Evolutionary conservation across 2,888 invertebrate species (phyloP), one percentile per base, ranked within the genome.

Genomic region (Caenorhabditis drosophilae): DNA sequence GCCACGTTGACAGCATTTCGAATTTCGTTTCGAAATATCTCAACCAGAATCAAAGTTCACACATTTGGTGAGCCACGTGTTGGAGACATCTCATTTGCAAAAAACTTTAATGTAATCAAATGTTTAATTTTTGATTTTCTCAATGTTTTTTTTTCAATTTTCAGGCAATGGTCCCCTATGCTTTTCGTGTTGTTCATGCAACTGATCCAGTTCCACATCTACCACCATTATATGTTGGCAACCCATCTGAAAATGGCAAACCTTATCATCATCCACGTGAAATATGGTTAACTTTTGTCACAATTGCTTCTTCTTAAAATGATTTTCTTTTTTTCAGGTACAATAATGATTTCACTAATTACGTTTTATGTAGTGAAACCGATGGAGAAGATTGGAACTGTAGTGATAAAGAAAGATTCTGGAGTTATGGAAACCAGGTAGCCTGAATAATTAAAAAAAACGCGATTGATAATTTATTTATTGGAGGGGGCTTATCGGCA

Each of bases 181-280:
- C 64, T 1, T 73, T 69, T 27, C 67, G 73, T 25, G 44, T 73
- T 1, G 70, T 73, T 11, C 73, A 73, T 41, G 51, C 58, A 25
- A 57, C 70, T 1, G 73, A 73, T 51, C 73, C 73, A 4, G 59
- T 73, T 4, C 73, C 73, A 7, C 73, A 73, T 54, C 52, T 69
- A 9, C 73, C 73, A 20, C 73, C 73, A 23, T 46, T 73, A 11
- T 57, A 66, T 47, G 64, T 64, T 9, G 62, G 57, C 16, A 48
- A 64, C 41, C 46, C 46, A 41, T 53, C 64, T 4, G 61, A 41
- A 9, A 45, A 53, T 12, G 69, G 60, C 25, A 56, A 53, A 49
- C 73, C 73, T 20, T 73, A 70, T 54, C 73, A 73, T 53, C 73
- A 73, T 59, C 60, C 67, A 0, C 48, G 62, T 23, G 73, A 73